A percentile compares a stretch with the other conserved stretches of the same genome.
Conservation (phyloP, 2,797 vertebrate species). For the Odontamblyopus lacepedii region DNA sequence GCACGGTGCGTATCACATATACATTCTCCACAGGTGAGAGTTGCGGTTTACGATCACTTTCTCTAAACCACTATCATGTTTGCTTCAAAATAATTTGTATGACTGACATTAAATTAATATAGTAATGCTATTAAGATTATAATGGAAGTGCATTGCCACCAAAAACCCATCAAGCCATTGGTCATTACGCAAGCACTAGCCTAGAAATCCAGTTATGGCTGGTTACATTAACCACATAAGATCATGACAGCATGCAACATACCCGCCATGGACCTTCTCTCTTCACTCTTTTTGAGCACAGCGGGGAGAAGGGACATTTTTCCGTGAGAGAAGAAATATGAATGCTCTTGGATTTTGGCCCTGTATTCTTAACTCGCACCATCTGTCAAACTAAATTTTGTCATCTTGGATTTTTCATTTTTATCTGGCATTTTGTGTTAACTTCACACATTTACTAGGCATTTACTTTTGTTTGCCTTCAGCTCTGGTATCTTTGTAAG, state of each 20-base stretch:
- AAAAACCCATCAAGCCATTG: neutral
- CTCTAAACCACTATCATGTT: neutral
- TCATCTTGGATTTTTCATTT: neutral
- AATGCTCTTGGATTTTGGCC: neutral
- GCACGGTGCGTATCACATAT: neutral
- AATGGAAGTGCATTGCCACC: neutral
- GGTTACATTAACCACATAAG: neutral
- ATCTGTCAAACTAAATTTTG: neutral
- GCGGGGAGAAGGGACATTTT: too few relatives aligned
- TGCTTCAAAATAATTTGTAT: neutral
- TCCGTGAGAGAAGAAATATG: too few relatives aligned
- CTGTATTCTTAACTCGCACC: neutral
- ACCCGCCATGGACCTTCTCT: too few relatives aligned
- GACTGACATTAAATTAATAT: neutral
- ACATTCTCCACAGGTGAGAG: neutral
- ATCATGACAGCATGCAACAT: neutral
- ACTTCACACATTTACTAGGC: neutral
- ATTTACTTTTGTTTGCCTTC: neutral
- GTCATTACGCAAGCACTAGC: neutral
- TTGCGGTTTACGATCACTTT: neutral
- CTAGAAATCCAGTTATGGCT: neutral
- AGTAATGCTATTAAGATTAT: neutral
- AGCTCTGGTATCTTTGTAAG: neutral
- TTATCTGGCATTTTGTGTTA: neutral
- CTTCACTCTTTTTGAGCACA: neutral